Conservation (phyloP, 2,113 vertebrate genomes). For the Alces alces region DNA sequence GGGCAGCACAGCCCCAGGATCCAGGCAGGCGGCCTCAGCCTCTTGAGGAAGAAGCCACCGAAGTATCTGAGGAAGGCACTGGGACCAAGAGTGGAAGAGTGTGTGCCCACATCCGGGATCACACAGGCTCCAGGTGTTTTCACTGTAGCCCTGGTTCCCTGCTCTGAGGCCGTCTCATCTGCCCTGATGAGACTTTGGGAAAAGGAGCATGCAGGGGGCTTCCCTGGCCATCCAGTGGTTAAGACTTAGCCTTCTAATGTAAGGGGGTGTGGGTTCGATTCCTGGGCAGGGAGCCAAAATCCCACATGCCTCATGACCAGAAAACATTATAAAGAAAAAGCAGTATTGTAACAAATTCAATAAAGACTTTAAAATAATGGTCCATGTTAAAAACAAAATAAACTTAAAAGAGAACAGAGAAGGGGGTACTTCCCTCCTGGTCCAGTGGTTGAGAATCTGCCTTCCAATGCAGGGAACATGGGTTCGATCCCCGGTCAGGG, state of each 20-base stretch:
- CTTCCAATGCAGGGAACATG: not conserved
- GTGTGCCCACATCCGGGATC: fast-evolving
- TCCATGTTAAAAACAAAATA: not conserved
- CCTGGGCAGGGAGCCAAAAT: not conserved
- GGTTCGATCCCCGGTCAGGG: not conserved
- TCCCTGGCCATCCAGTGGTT: not conserved
- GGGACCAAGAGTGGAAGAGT: not conserved
- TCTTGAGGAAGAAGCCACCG: not conserved
- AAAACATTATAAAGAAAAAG: not conserved
- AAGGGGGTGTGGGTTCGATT: not conserved
- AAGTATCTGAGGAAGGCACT: not conserved
- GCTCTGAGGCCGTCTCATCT: not conserved
- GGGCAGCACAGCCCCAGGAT: not conserved
- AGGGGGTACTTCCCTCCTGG: not conserved
- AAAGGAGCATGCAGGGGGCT: not conserved
- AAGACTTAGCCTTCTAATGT: not conserved
- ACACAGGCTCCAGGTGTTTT: not conserved
- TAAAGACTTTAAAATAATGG: not conserved
- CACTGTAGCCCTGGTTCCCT: not conserved
- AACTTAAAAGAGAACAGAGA: not conserved
- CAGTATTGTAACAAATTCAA: not conserved
- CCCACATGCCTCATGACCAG: not conserved
- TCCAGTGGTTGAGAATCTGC: not conserved
- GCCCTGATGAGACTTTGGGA: not conserved
- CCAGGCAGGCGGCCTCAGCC: not conserved